Conservation (phyloP, 2,888 invertebrate genomes). For the Dolichomitus sp. region DNA sequence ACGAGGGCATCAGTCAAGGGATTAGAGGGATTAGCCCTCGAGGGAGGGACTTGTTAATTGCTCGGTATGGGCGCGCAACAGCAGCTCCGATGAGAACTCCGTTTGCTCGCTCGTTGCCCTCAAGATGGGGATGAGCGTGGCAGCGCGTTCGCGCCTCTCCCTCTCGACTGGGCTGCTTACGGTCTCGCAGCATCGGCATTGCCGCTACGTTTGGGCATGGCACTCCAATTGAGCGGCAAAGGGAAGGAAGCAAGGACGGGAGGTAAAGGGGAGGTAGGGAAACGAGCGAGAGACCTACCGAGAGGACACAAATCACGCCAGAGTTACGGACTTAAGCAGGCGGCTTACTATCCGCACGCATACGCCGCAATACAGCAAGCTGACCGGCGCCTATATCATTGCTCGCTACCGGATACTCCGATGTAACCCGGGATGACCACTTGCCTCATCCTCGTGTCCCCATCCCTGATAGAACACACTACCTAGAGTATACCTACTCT, state of each 20-base stretch:
- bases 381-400: conserved; percentile 53
- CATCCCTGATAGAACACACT: conserved; percentile 13
- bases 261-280: conserved; percentile 22
- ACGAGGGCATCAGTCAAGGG: conserved; percentile 85
- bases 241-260: conserved; percentile 22
- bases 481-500: conserved; percentile 32
- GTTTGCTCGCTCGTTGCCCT: conserved; percentile 44
- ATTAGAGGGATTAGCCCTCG: conserved; percentile 85
- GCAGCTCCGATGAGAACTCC: conserved; percentile 66
- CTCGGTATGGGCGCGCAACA: conserved; percentile 79
- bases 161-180: conserved; percentile 3
- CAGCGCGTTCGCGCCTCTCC: conserved; percentile 47
- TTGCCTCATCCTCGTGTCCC: conserved; percentile 40
- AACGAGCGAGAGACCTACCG: conserved; percentile 63
- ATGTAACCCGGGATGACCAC: conserved; percentile 35
- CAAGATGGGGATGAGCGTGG: conserved; percentile 55
- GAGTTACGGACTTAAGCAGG: conserved; percentile 86
- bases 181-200: conserved; percentile 20
- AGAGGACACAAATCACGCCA: conserved; percentile 84
- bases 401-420: conserved; percentile 53
- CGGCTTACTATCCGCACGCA: conserved; percentile 76
- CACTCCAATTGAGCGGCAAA: conserved; percentile 15
- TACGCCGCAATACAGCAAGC: conserved; percentile 38
- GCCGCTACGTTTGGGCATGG: conserved; percentile 16
- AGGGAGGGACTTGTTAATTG: conserved; percentile 86